Base-by-base conservation (phyloP, 2,113 vertebrate genomes). In the Zosterops lateralis region DNA sequence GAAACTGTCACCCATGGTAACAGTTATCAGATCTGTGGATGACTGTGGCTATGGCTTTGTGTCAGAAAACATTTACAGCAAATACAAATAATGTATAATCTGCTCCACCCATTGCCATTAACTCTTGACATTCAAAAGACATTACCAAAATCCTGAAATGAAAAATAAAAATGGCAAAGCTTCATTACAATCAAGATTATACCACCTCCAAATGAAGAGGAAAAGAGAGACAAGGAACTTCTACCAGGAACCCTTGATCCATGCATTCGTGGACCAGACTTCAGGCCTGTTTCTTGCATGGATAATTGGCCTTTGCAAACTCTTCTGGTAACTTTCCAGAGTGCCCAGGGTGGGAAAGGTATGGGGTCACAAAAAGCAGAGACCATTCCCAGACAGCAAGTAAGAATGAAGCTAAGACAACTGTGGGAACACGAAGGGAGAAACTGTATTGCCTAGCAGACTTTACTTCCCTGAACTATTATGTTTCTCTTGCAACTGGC, bases 11-110 rank as follows among this genome's bases (percentile, higher is more conserved):
- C 61, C 57, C 66, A 65, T 14, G 32, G 86, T 54, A 90, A 94
- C 76, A 78, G 61, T 92, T 92, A 89, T 72, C 92, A 96, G 87
- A 94, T 93, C 67, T 90, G 21, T 14, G 54, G 28, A 71, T 94
- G 74, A 75, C 62, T 83, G 38, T 22, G 53, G 79, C 85, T 79
- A 91, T 13, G 1, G 62, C 32, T 65, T 75, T 28, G 32, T 65
- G 42, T 79, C 45, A 72, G 74, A 92, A 53, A 79, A 87, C 36
- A 72, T 53, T 53, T 76, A 61, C 26, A 89, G 66, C 62, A 89
- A 82, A 76, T 14, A n/a, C 32, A 83, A 62, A 56, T 40, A 72
- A 88, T 17, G 12, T 19, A 29, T 57, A 66, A 88, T 62, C 25
- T 7, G 1, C 70, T 87, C 40, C 1, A 1, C 28, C 53, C 36